Base-by-base conservation (phyloP, 2,888 invertebrate genomes). In the Ochropleura leucogaster region DNA sequence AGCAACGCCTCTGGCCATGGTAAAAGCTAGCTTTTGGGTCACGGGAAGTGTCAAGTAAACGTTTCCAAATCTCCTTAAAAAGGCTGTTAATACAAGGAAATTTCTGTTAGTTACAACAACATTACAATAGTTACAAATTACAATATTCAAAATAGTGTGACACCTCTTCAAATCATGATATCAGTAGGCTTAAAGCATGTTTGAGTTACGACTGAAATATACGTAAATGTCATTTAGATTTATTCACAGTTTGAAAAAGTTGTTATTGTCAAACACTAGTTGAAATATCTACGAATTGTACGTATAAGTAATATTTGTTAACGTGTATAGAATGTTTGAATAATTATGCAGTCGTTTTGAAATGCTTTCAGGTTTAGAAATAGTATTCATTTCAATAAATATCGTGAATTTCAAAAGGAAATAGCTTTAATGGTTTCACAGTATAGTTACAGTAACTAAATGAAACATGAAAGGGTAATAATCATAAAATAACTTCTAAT, bases 221-320 rank as follows among this genome's bases (percentile, higher is more conserved):
- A 62, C n/a, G n/a, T 40, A 53, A 68, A 79, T 79, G 2, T 55
- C 4, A 79, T 63, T 71, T 10, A 71, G 40, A 76, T 76, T 49
- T 71, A 71, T 71, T 79, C 63, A 8, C 20, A 20, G 18, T 7
- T 5, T 63, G 40, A 79, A 77, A 72, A 63, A 71, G 49, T 79
- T 77, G 80, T 79, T 72, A 51, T 79, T 72, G 49, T 9, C 55
- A 40, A 44, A 62, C 14, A 44, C 7, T 51, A 63, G 44, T 64
- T 57, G 40, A 14, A 70, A 79, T 18, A 57, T 63, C 18, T 57
- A 46, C 20, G 7, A 46, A 47, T 40, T 40, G 51, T 46, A 46
- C 18, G 40, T 51, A 40, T 44, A 71, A 0, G 44, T 53, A 44
- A 44, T 53, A 44, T 53, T 46, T 53, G 5, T 51, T 44, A 70